Evolutionary conservation across 2,113 vertebrate genomes (phyloP).

Genomic region (Coptodon rendalli): DNA sequence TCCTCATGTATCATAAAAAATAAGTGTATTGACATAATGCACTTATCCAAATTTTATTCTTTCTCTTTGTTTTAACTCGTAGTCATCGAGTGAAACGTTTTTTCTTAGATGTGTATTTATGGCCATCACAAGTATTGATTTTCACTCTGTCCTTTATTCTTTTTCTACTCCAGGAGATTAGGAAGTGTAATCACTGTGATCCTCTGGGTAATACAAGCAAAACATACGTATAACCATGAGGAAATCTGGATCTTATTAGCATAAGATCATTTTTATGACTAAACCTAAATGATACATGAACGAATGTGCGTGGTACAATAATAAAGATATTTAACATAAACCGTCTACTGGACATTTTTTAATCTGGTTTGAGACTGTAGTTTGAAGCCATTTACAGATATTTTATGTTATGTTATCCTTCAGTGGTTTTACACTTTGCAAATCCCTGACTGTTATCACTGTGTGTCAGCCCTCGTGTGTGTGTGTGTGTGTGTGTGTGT

Average conservation of each 20-base stretch:
- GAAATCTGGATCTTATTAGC: neutral
- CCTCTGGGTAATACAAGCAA: constrained; percentile 22
- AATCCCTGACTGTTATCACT: constrained; percentile 22
- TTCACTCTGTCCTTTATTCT: constrained; percentile 27
- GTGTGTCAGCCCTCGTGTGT: neutral
- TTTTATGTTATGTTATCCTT: constrained; percentile 3
- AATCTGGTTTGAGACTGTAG: neutral
- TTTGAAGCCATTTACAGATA: neutral
- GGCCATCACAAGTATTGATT: constrained; percentile 28
- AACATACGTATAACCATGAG: constrained; percentile 3
- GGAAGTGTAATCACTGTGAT: constrained; percentile 27
- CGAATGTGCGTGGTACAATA: neutral
- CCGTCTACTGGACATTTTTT: neutral
- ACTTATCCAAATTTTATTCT: neutral
- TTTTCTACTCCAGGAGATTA: constrained; percentile 25
- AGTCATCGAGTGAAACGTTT: neutral
- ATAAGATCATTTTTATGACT: neutral
- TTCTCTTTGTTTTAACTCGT: neutral
- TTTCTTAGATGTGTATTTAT: neutral
- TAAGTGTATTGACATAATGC: neutral
- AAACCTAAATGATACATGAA: neutral
- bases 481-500: fast-evolving
- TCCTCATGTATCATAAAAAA: neutral
- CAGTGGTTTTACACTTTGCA: constrained; percentile 17
- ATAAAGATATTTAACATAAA: neutral